Percentiles rank a stretch among this genome's conserved stretches.
Conservation (phyloP, 2,888 invertebrate species). For the Drosophila paramelanica region DNA sequence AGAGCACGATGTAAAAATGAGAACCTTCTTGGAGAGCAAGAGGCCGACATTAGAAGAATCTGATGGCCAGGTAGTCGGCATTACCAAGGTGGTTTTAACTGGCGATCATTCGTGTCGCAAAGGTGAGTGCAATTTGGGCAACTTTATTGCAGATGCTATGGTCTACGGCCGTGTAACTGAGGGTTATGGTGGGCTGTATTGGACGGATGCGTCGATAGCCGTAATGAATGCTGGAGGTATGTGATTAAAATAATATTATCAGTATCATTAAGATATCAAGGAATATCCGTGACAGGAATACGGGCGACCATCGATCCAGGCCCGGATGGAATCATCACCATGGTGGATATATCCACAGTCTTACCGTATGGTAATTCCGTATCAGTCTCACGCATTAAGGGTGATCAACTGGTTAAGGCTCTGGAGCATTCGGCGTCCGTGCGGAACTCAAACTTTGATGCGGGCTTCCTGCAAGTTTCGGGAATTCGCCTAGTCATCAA, state of each 20-base stretch:
- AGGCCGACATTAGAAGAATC: conserved; percentile 84
- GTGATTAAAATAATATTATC: background rate
- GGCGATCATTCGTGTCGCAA: conserved; percentile 88
- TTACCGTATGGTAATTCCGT: conserved; percentile 91
- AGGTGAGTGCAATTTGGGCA: conserved; percentile 92
- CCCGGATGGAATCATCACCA: conserved; percentile 87
- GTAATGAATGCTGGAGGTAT: conserved; percentile 92
- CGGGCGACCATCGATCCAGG: conserved; percentile 87
- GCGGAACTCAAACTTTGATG: conserved; percentile 83
- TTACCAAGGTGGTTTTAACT: conserved; percentile 88
- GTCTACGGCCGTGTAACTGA: conserved; percentile 85
- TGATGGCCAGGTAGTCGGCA: conserved; percentile 87
- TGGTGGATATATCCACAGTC: conserved; percentile 89
- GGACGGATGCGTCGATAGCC: conserved; percentile 86
- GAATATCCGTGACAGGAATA: conserved; percentile 85
- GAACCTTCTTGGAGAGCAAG: conserved; percentile 87
- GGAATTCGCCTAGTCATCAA: conserved; percentile 90
- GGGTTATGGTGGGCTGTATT: conserved; percentile 59
- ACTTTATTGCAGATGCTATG: conserved; percentile 90
- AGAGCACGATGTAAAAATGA: conserved; percentile 87
- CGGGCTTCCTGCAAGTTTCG: conserved; percentile 93
- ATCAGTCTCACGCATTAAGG: conserved; percentile 87
- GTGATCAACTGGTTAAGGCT: conserved; percentile 87
- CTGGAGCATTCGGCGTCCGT: conserved; percentile 88
- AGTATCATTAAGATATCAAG: background rate